Conservation (phyloP, 2,888 invertebrate genomes). For the Scelioninae gen. 1 region DNA sequence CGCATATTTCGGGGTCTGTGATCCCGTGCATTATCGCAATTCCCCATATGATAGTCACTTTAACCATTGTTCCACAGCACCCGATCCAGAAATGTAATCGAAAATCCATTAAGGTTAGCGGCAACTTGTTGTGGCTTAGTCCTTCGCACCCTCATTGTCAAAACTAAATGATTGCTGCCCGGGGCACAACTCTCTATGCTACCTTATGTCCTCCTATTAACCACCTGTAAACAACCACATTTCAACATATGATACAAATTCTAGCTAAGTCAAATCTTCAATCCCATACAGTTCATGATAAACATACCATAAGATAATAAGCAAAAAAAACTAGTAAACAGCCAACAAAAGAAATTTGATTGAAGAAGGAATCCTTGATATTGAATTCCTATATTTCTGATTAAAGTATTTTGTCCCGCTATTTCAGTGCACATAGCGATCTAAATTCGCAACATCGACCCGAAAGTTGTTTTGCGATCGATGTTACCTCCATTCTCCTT, state of each 20-base stretch:
- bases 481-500: constrained; percentile 25
- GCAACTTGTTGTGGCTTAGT: constrained; percentile 76
- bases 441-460: constrained; percentile 9
- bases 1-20: background rate
- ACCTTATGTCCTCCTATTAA: constrained; percentile 53
- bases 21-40: background rate
- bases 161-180: constrained; percentile 64
- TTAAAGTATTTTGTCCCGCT: background rate
- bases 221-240: constrained; percentile 72
- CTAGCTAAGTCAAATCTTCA: too few relatives aligned
- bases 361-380: too few relatives aligned
- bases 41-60: constrained; percentile 5
- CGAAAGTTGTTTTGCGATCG: constrained; percentile 35
- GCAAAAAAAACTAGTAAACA: too few relatives aligned
- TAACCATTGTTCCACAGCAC: constrained; percentile 1
- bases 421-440: constrained; percentile 9
- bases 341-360: too few relatives aligned
- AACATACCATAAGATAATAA: too few relatives aligned
- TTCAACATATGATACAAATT: too few relatives aligned
- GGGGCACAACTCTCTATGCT: constrained; percentile 6
- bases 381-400: too few relatives aligned
- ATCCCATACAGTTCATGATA: too few relatives aligned
- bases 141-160: constrained; percentile 72
- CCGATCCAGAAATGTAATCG: constrained; percentile 75
- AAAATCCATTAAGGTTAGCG: constrained; percentile 78